Evolutionary conservation across 2,113 vertebrate genomes (phyloP), one percentile per base, ranked within the genome.

Genomic region (Amazona guildingii): DNA sequence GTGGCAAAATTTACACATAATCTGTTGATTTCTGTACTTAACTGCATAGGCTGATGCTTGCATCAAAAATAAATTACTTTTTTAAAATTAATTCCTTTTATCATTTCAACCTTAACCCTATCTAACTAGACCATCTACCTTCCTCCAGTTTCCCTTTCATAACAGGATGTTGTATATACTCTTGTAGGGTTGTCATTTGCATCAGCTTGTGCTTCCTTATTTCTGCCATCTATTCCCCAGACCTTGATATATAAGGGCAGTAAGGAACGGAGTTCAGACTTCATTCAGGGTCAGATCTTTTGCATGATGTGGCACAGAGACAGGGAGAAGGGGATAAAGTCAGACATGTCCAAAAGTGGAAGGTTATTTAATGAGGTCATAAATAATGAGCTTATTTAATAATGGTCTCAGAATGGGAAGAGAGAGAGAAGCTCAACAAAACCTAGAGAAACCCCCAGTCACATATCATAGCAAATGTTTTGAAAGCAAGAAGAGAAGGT

Each of bases 391-490:
- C 37, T 37, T 37, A 37, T 37, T 37, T 37, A 37, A 37, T 37
- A 37, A 37, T 80, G 2, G 39, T 81, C 24, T 31, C 11, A 57
- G 23, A 55, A 13, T 44, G 8, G 6, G 9, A 85, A 8, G 17
- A 51, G 17, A 79, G 7, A 78, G 10, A 81, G 78, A 59, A 10
- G 5, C 7, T 83, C 13, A 37, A 37, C 31, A 86, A 68, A 78
- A 52, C 16, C 16, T 48, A 17, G 51, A 57, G 31, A 79, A 88
- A 48, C 3, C 11, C 39, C 39, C 8, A 39, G 33, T 80, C 11
- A 10, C 2, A 3, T 51, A 19, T 13, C 5, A 29, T 12, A 4
- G 2, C 9, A 35, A 9, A 31, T 9, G 2, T 46, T 9, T 18
- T 43, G 35, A 68, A 79, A 39, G 10, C 7, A 37, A 9, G 8